Conservation (phyloP, 2,797 vertebrate genomes). For the Enteromius thamalakanensis region DNA sequence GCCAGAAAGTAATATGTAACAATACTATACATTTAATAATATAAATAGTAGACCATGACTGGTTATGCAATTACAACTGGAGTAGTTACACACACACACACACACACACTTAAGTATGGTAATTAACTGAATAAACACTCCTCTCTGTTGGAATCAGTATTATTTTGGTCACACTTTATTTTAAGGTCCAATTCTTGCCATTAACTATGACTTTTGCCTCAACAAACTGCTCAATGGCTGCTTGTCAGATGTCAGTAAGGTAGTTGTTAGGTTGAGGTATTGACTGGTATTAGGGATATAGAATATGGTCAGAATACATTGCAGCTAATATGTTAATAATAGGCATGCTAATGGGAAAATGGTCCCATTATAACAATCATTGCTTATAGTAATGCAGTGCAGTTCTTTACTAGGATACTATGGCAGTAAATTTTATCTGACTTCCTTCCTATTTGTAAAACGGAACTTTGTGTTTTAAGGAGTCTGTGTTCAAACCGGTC, state of each 20-base stretch:
- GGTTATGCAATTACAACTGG: neutral
- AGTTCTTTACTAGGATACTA: neutral
- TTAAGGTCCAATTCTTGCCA: neutral
- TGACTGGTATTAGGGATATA: neutral
- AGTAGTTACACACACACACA: too few species aligned
- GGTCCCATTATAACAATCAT: too few species aligned
- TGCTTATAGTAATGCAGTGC: neutral
- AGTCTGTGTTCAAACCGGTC: neutral
- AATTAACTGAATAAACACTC: neutral
- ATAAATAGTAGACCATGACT: neutral
- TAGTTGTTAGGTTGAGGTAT: neutral
- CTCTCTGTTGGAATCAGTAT: neutral
- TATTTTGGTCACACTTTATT: neutral
- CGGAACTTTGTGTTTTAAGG: neutral
- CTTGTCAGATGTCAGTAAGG: neutral
- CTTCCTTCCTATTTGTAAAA: neutral
- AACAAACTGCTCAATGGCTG: neutral
- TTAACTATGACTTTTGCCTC: neutral
- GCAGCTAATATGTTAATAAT: neutral
- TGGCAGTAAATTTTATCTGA: too few species aligned
- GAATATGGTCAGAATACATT: neutral
- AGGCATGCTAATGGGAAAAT: neutral
- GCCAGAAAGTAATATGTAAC: too few species aligned
- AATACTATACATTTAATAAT: too few species aligned
- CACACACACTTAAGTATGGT: neutral